A percentile compares a stretch with the other conserved stretches of the same genome.
Evolutionary conservation across 2,113 vertebrate genomes (phyloP).

Genomic region (Nibea coibor): DNA sequence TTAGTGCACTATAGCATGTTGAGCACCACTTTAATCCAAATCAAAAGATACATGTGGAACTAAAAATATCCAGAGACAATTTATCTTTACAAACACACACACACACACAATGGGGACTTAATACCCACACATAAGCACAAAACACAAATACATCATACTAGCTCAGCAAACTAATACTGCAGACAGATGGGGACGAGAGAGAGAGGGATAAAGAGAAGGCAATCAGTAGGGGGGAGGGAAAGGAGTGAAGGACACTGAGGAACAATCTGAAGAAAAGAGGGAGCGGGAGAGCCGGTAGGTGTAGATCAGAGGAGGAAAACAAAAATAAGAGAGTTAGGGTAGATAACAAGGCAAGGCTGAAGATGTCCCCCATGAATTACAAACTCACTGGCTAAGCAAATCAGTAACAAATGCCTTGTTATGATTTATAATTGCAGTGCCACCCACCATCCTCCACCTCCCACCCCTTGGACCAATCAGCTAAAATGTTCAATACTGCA

Average conservation of each 20-base stretch:
- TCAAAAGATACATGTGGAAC: not conserved
- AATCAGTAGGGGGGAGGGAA: conserved; percentile 2
- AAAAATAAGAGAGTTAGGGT: not conserved
- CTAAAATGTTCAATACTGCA: conserved; percentile 3
- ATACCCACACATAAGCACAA: conserved; percentile 15
- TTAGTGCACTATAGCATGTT: not conserved
- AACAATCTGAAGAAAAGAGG: not conserved
- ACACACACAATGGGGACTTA: not conserved
- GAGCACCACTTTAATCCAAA: conserved; percentile 22
- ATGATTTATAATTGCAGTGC: conserved; percentile 17
- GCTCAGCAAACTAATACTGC: conserved; percentile 33
- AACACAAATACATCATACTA: not conserved
- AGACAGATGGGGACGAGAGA: conserved; percentile 38
- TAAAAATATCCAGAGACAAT: conserved; percentile 2
- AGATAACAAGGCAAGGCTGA: conserved; percentile 11
- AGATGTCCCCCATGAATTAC: conserved; percentile 1
- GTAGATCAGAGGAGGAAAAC: not conserved
- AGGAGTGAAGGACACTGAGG: not conserved
- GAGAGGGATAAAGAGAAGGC: conserved; percentile 16
- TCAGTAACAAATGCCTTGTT: conserved; percentile 22
- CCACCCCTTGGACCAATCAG: not conserved
- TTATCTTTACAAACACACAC: not conserved
- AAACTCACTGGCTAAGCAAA: conserved; percentile 2
- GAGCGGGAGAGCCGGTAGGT: not conserved
- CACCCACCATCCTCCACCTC: no score